phyloP scores from a whole-genome alignment of 2,797 vertebrate species.

The Hemibagrus guttatus region DNA sequence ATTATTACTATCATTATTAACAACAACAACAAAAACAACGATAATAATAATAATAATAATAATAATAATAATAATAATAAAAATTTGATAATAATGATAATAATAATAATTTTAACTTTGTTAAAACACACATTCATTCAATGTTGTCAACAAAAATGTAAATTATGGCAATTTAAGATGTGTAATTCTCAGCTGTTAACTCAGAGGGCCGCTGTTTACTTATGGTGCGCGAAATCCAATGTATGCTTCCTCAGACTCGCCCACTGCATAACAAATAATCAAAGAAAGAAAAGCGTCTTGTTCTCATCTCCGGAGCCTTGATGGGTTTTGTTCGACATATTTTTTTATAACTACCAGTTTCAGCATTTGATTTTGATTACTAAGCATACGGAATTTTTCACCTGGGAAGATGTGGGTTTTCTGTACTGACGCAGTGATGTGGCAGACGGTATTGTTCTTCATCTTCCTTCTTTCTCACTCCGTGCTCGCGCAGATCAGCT shows the following conservation, averaged over 20 bases:
- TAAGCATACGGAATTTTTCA: background rate
- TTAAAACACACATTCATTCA: background rate
- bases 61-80: background rate
- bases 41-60: conserved; percentile 1
- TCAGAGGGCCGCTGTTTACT: conserved; percentile 71
- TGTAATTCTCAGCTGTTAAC: conserved; percentile 48
- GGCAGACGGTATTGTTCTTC: background rate
- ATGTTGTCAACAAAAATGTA: background rate
- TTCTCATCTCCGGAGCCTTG: background rate
- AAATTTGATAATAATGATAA: background rate
- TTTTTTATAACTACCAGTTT: background rate
- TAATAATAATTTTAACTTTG: background rate
- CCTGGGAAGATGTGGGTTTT: background rate
- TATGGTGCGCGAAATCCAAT: background rate
- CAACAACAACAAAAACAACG: background rate
- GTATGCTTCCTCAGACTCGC: background rate
- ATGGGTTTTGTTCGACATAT: background rate
- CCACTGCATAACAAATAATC: background rate
- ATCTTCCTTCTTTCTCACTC: background rate
- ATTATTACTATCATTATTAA: background rate
- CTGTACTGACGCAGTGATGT: background rate
- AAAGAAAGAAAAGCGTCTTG: background rate
- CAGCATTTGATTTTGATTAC: background rate
- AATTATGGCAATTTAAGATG: background rate
- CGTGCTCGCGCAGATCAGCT: conserved; percentile 67